Percentiles rank a stretch among this genome's conserved stretches.
These are phyloP conservation scores for Rhopalosiphum nymphaeae DNA, from an alignment of 2,888 invertebrate genomes.

Conservation along the genomic window DNA sequence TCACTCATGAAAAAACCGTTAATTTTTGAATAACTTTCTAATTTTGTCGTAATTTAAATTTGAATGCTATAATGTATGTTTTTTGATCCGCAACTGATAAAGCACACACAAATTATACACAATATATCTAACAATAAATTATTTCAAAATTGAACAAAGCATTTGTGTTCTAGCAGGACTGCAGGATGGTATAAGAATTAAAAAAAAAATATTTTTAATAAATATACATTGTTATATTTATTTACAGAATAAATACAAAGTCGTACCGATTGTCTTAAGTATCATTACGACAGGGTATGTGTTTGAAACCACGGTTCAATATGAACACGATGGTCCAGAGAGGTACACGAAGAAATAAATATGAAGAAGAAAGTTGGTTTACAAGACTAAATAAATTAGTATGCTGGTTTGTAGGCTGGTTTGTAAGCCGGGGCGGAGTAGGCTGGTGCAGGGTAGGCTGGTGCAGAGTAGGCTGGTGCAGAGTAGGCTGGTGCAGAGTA, in stretches of 20 bases:
- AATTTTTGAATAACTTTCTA: too few relatives aligned
- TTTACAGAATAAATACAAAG: neutral
- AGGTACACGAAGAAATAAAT: neutral
- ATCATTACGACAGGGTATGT: neutral
- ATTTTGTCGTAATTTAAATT: too few relatives aligned
- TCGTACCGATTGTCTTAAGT: neutral
- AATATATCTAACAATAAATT: too few relatives aligned
- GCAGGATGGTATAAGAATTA: neutral
- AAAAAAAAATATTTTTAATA: neutral
- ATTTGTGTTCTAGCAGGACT: neutral
- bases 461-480: neutral
- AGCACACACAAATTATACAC: neutral
- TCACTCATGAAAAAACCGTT: too few relatives aligned
- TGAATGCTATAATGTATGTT: neutral
- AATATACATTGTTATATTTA: neutral
- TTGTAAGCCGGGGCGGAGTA: neutral
- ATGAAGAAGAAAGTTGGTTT: neutral
- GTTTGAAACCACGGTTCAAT: neutral
- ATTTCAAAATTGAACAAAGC: neutral
- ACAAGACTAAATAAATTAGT: neutral
- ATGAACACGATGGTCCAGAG: neutral
- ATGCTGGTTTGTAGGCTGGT: neutral
- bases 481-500: slow-evolving; percentile 14
- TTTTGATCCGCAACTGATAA: neutral
- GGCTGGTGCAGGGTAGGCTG: neutral